Conservation (phyloP, 1,140 invertebrate genomes). For the Neoseiulus cucumeris region DNA sequence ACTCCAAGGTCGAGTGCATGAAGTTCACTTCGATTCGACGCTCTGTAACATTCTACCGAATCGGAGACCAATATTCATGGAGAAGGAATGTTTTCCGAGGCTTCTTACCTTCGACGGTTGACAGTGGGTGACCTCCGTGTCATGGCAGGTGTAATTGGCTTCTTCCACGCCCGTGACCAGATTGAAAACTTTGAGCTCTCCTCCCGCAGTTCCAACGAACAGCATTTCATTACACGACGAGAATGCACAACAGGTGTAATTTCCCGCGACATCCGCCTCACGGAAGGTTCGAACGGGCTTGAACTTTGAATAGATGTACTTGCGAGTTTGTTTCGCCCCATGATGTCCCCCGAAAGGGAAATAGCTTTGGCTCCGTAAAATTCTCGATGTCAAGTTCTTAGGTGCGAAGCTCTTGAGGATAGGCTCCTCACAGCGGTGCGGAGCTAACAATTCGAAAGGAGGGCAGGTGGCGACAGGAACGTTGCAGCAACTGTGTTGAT, state of each 20-base stretch:
- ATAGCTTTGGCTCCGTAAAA: slow-evolving; percentile 19
- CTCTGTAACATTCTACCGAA: no score
- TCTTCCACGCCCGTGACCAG: slow-evolving; percentile 54
- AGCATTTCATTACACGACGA: slow-evolving; percentile 53
- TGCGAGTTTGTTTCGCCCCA: slow-evolving; percentile 43
- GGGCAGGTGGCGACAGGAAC: slow-evolving; percentile 36
- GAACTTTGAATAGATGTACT: slow-evolving; percentile 70
- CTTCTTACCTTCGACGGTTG: slow-evolving; percentile 33
- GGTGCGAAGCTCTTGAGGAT: slow-evolving; percentile 14
- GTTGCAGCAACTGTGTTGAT: slow-evolving; percentile 44
- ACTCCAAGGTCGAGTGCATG: no score
- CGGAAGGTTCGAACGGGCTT: slow-evolving; percentile 61
- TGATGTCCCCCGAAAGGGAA: slow-evolving; percentile 31
- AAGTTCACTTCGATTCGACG: no score
- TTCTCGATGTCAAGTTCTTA: slow-evolving; percentile 31
- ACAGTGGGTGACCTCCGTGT: slow-evolving; percentile 57
- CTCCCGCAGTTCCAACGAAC: slow-evolving; percentile 61
- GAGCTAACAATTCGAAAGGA: slow-evolving; percentile 32
- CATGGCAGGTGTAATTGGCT: slow-evolving; percentile 53
- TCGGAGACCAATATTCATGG: neutral
- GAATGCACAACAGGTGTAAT: slow-evolving; percentile 60
- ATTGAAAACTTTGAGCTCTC: slow-evolving; percentile 71
- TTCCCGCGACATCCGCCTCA: slow-evolving; percentile 48
- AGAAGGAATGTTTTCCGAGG: no score
- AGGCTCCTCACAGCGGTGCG: slow-evolving; percentile 24